Conservation (phyloP, 2,888 invertebrate species). For the Phengaris alcon region DNA sequence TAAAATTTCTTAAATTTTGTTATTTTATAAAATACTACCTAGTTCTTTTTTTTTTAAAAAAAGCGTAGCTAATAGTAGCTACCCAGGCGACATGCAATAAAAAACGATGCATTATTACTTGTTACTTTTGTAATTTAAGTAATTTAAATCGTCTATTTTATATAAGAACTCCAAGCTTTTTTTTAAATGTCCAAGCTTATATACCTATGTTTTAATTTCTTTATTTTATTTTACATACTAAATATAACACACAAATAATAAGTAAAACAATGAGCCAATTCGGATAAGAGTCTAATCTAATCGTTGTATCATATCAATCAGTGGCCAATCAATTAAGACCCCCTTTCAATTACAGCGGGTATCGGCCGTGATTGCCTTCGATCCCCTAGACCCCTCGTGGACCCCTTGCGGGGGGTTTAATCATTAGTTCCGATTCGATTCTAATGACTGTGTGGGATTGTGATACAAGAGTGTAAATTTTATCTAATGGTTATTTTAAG, state of each 20-base stretch:
- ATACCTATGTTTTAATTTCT: too few relatives aligned
- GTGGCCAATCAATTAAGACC: conserved; percentile 74
- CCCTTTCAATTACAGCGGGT: conserved; percentile 72
- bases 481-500: neutral
- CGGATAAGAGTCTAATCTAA: conserved; percentile 43
- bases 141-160: too few relatives aligned
- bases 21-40: too few relatives aligned
- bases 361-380: conserved; percentile 64
- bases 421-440: conserved; percentile 19
- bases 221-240: too few relatives aligned
- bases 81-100: too few relatives aligned
- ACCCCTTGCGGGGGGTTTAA: conserved; percentile 12
- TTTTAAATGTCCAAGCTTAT: too few relatives aligned
- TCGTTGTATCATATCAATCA: conserved; percentile 70
- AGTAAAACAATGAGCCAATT: conserved; percentile 16
- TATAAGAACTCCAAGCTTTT: too few relatives aligned
- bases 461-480: conserved; percentile 10
- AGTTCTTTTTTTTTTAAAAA: too few relatives aligned
- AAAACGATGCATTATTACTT: too few relatives aligned
- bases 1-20: too few relatives aligned
- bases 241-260: neutral
- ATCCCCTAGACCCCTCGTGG: conserved; percentile 31
- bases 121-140: too few relatives aligned
- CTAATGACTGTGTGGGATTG: conserved; percentile 17
- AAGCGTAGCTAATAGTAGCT: too few relatives aligned